These are phyloP conservation scores for Apocrypta bakeri DNA, from an alignment of 1,140 invertebrate species.

Conservation along the genomic window DNA sequence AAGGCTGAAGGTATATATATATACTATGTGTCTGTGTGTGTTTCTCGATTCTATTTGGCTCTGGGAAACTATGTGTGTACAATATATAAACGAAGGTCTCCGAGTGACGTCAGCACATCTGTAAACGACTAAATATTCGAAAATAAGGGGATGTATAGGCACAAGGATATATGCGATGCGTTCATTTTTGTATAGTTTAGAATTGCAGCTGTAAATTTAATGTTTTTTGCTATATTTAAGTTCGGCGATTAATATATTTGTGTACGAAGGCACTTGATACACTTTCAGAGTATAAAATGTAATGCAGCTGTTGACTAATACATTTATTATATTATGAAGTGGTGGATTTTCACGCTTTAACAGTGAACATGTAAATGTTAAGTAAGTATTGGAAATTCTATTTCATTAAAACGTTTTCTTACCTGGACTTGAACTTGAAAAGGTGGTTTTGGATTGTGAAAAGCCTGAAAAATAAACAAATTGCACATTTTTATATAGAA, in stretches of 20 bases:
- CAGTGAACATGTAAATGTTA: too few relatives aligned
- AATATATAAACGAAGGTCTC: not conserved
- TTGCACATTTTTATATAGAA: not conserved
- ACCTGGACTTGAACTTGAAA: constrained; percentile 68
- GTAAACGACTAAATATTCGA: not conserved
- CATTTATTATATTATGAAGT: too few relatives aligned
- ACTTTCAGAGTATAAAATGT: too few relatives aligned
- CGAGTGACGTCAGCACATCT: constrained; percentile 33
- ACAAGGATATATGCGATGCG: too few relatives aligned
- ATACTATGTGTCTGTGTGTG: not conserved
- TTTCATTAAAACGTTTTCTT: constrained; percentile 31
- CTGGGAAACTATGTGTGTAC: not conserved
- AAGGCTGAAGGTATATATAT: constrained; percentile 13
- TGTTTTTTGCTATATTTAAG: too few relatives aligned
- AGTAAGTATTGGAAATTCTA: too few relatives aligned
- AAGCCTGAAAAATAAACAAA: constrained; percentile 66
- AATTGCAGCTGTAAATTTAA: too few relatives aligned
- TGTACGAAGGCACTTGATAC: too few relatives aligned
- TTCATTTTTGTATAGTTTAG: too few relatives aligned
- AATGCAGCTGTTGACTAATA: too few relatives aligned
- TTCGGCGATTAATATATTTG: too few relatives aligned
- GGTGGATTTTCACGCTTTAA: too few relatives aligned
- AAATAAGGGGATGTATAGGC: not conserved
- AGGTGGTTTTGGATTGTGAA: constrained; percentile 69
- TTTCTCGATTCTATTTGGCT: not conserved